These are phyloP conservation scores for Lophotis ruficrista DNA, from an alignment of 2,113 vertebrate genomes.

Conservation along the genomic window DNA sequence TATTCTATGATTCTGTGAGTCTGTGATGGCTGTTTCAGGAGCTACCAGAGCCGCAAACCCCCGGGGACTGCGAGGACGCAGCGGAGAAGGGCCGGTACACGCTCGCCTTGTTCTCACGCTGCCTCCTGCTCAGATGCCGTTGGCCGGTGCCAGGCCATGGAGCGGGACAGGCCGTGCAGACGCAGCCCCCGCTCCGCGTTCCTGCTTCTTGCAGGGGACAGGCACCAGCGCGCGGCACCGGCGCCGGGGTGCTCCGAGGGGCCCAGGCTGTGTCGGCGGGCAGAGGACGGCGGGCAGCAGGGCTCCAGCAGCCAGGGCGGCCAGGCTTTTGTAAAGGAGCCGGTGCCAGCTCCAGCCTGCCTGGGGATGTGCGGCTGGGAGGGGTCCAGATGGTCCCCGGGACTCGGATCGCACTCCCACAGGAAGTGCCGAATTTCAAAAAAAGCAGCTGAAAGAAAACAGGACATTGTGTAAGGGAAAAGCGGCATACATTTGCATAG, in stretches of 20 bases:
- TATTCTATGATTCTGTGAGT: too few relatives aligned
- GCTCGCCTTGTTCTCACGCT: not conserved
- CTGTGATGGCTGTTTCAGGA: not conserved
- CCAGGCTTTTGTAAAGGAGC: not conserved
- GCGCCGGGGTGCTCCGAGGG: not conserved
- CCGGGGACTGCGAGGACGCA: not conserved
- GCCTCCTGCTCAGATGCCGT: not conserved
- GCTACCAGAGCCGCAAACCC: not conserved
- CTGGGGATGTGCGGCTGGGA: not conserved
- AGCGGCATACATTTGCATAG: slow-evolving; percentile 11
- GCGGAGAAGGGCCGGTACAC: accelerated
- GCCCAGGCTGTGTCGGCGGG: too few relatives aligned
- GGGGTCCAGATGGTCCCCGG: not conserved
- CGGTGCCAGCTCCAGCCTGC: not conserved
- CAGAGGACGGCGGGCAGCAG: not conserved
- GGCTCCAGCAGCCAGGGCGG: not conserved
- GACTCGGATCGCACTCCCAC: not conserved
- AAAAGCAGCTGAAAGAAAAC: not conserved
- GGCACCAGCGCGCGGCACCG: not conserved
- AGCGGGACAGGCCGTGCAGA: too few relatives aligned
- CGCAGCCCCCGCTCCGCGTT: accelerated
- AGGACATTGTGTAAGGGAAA: not conserved
- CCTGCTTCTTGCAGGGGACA: not conserved
- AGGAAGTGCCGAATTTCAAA: not conserved
- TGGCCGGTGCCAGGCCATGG: not conserved